phyloP scores from a whole-genome alignment of 2,888 invertebrate species.

The Melanotus villosus region DNA sequence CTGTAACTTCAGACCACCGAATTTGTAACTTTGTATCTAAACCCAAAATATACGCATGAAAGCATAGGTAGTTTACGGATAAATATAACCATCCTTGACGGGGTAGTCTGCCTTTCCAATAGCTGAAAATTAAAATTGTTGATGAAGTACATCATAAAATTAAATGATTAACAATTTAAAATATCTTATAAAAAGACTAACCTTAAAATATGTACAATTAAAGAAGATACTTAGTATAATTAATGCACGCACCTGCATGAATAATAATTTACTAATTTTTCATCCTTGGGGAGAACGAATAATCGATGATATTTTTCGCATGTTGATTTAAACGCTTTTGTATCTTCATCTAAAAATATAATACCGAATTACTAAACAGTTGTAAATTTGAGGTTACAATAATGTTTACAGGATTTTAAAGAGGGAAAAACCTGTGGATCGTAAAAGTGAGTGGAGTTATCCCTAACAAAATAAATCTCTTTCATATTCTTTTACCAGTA shows the following conservation, averaged over 20 bases:
- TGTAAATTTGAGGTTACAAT: too few species aligned
- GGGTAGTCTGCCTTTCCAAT: conserved; percentile 93
- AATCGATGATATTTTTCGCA: conserved; percentile 88
- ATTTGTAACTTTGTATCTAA: conserved; percentile 90
- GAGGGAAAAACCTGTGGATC: too few species aligned
- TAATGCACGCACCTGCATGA: conserved; percentile 83
- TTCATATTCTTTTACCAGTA: too few species aligned
- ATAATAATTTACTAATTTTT: conserved; percentile 96
- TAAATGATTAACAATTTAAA: background rate
- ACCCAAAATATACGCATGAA: conserved; percentile 95
- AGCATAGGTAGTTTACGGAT: conserved; percentile 96
- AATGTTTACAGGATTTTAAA: too few species aligned
- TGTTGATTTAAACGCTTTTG: conserved; percentile 82
- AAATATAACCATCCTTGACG: conserved; percentile 98
- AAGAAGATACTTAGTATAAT: background rate
- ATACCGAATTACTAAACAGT: too few species aligned
- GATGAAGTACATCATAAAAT: conserved; percentile 6
- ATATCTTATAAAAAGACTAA: background rate
- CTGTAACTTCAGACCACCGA: conserved; percentile 92
- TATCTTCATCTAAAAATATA: conserved; percentile 85
- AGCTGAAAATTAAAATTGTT: conserved; percentile 77
- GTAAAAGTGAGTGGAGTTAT: too few species aligned
- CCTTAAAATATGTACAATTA: too few species aligned
- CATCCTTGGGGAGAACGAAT: conserved; percentile 93
- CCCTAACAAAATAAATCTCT: too few species aligned